phyloP scores from a whole-genome alignment of 2,888 invertebrate species.

The Scaptomyza caliginosa region DNA sequence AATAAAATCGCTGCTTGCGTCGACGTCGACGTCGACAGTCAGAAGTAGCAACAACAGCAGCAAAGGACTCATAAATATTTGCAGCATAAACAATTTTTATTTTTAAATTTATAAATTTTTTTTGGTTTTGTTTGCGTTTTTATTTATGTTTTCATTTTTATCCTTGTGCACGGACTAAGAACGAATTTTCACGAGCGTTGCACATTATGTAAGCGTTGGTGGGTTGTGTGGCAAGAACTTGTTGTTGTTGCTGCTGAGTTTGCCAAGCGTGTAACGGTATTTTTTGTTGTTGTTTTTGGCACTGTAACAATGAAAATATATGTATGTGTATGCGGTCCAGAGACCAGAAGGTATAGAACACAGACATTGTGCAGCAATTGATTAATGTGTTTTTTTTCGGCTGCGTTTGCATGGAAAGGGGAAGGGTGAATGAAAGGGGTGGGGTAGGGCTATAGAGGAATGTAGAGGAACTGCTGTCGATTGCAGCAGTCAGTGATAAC shows the following conservation, averaged over 20 bases:
- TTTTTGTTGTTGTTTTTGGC: conserved; percentile 41
- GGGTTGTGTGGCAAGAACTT: neutral
- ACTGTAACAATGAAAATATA: conserved; percentile 48
- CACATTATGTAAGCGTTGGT: conserved; percentile 64
- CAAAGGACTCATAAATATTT: conserved; percentile 61
- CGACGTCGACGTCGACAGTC: conserved; percentile 23
- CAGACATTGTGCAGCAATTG: conserved; percentile 64
- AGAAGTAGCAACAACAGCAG: too few species aligned
- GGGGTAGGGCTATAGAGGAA: neutral
- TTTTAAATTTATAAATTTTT: conserved; percentile 6
- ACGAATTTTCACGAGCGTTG: conserved; percentile 77
- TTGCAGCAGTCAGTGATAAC: conserved; percentile 77
- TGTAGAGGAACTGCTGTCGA: conserved; percentile 56
- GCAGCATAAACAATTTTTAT: conserved; percentile 70
- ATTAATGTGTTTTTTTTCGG: conserved; percentile 72
- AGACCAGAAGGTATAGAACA: conserved; percentile 35
- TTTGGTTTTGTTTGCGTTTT: conserved; percentile 1
- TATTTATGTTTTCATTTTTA: conserved; percentile 24
- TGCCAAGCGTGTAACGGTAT: conserved; percentile 68
- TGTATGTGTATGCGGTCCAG: conserved; percentile 28
- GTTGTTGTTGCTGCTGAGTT: conserved; percentile 33
- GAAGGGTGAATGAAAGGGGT: neutral
- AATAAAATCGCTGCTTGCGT: conserved; percentile 49
- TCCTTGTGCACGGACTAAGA: conserved; percentile 58
- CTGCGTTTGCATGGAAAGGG: conserved; percentile 14